Evolutionary conservation across 2,888 invertebrate genomes (phyloP).

Genomic region (Apamea anceps): DNA sequence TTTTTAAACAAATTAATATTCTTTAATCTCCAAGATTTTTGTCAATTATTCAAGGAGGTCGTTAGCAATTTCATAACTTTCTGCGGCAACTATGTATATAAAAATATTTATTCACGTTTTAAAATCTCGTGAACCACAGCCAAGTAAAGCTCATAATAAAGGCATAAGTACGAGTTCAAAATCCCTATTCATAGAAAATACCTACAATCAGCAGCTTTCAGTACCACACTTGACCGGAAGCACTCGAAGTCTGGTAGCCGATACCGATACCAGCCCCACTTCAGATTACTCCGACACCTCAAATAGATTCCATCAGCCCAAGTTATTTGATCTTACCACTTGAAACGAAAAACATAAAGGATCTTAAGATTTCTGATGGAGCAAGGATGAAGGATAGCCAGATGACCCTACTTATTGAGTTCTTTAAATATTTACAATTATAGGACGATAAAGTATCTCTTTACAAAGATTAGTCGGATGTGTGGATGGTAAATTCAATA

Average conservation of each 20-base stretch:
- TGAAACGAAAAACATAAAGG: conserved; percentile 72
- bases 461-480: conserved; percentile 33
- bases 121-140: background rate
- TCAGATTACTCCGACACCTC: conserved; percentile 86
- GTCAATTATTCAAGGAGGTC: background rate
- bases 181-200: conserved; percentile 56
- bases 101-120: background rate
- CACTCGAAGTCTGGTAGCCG: conserved; percentile 77
- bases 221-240: conserved; percentile 79
- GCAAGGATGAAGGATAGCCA: conserved; percentile 53
- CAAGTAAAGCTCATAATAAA: conserved; percentile 15
- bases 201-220: conserved; percentile 42
- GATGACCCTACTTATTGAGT: conserved; percentile 52
- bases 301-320: conserved; percentile 82
- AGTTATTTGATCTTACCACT: conserved; percentile 86
- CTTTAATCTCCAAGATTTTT: background rate
- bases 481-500: conserved; percentile 33
- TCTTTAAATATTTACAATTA: conserved; percentile 55
- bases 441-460: conserved; percentile 41
- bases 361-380: conserved; percentile 49
- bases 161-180: background rate
- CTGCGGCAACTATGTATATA: background rate
- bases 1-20: background rate
- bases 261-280: conserved; percentile 74
- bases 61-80: background rate